Evolutionary conservation across 2,113 vertebrate genomes (phyloP), one percentile per base, ranked within the genome.

Genomic region (Tyto alba): DNA sequence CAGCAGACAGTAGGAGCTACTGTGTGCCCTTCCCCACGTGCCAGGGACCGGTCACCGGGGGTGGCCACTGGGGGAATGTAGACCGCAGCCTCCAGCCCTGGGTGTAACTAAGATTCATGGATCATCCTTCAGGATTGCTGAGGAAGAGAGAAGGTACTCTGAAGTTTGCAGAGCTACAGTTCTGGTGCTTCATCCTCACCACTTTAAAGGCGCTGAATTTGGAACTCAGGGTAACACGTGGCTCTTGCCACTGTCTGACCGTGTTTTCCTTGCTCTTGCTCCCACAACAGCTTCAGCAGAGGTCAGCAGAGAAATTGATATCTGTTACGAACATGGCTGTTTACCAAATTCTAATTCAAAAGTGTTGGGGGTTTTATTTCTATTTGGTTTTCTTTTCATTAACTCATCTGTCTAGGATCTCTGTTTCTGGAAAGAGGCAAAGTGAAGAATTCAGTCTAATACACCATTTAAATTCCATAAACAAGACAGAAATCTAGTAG

Each of bases 401-500:
- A 86, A 50, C 62, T 95, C 74, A 81, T 93, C 85, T 93, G 90
- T 94, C 93, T 86, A 69, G 40, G 34, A 90, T 88, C 77, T 95
- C 62, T 72, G 69, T 88, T 91, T 80, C 82, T 93, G 73, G 59
- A 91, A 91, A 72, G 40, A 90, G 62, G 40, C 66, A 90, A 53
- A 59, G 84, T 92, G 69, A 89, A 81, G 79, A 92, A 88, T 97
- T 95, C 95, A 92, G 78, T 81, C 77, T 96, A 95, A 93, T 90
- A 90, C 48, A 82, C 85, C 76, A 96, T 97, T 96, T 95, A 96
- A 96, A 97, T 96, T 95, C 96, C 80, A 96, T 95, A 96, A 97
- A 96, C 91, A 96, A 95, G 96, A 95, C 93, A 95, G 94, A 93
- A 95, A 95, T 94, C 93, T 94, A 96, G 88, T 91, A 93, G 79